These are phyloP conservation scores for Drosophila teissieri DNA, from an alignment of 1,140 invertebrate genomes.

Conservation along the genomic window DNA sequence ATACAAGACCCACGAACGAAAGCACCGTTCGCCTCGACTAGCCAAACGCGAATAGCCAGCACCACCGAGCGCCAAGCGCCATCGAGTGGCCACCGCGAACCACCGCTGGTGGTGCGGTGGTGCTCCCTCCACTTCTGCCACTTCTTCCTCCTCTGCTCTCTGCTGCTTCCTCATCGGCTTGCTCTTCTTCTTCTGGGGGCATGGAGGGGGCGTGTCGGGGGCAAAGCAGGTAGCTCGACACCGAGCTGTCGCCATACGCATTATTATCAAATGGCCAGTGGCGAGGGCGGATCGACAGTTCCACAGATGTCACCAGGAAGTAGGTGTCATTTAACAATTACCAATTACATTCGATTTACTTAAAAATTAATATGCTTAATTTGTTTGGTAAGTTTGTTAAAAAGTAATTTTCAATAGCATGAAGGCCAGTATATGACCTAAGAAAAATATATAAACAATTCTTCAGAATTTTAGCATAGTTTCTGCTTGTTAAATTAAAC, in stretches of 20 bases:
- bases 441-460: background rate
- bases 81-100: conserved; percentile 50
- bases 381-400: too few relatives aligned
- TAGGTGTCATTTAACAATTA: background rate
- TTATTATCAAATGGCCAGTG: conserved; percentile 50
- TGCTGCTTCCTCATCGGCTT: background rate
- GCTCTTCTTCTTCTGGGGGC: conserved; percentile 1
- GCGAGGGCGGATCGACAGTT: conserved; percentile 22
- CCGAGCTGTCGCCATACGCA: conserved; percentile 46
- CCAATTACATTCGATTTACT: too few relatives aligned
- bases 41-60: conserved; percentile 74
- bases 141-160: background rate
- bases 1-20: conserved; percentile 40
- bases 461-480: background rate
- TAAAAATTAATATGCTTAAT: too few relatives aligned
- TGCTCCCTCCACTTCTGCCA: conserved; percentile 6
- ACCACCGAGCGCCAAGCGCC: conserved; percentile 30
- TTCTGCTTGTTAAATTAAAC: background rate
- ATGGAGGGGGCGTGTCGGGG: background rate
- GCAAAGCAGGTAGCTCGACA: conserved; percentile 36
- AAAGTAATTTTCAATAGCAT: too few relatives aligned
- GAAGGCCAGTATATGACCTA: too few relatives aligned
- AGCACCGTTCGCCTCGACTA: conserved; percentile 78
- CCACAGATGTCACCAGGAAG: background rate
- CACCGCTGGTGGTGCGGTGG: background rate